These are phyloP conservation scores for Zosterops japonicus DNA, from an alignment of 2,113 vertebrate species.

Conservation along the genomic window DNA sequence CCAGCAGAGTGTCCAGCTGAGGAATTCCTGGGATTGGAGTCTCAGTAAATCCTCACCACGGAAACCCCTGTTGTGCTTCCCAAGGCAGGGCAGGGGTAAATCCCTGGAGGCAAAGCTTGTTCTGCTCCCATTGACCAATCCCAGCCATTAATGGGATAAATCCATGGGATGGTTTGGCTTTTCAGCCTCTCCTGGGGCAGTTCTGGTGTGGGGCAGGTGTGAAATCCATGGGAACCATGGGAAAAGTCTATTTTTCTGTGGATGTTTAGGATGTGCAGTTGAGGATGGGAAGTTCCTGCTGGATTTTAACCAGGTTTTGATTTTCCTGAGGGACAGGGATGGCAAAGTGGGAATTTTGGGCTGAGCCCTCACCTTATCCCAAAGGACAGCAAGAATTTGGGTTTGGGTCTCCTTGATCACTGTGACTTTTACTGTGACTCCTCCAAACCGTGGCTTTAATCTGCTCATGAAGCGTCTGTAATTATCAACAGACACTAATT, in stretches of 20 bases:
- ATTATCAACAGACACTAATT: neutral
- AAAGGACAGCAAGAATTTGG: accelerated
- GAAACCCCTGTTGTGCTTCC: accelerated
- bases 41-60: neutral
- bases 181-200: neutral
- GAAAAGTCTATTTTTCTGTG: neutral
- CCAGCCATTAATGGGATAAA: accelerated
- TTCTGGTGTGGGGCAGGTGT: neutral
- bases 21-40: neutral
- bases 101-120: accelerated
- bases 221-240: accelerated
- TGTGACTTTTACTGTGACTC: too few relatives aligned
- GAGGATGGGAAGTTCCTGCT: neutral
- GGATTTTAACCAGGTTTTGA: accelerated
- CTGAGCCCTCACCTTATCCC: neutral
- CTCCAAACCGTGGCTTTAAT: neutral
- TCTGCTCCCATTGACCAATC: accelerated
- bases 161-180: neutral
- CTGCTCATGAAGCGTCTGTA: neutral
- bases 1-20: neutral
- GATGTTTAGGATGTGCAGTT: accelerated
- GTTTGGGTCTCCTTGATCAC: neutral
- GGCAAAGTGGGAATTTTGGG: neutral
- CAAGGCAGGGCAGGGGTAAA: accelerated
- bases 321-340: neutral